Conservation (phyloP, 2,797 vertebrate genomes). For the Peromyscus eremicus region DNA sequence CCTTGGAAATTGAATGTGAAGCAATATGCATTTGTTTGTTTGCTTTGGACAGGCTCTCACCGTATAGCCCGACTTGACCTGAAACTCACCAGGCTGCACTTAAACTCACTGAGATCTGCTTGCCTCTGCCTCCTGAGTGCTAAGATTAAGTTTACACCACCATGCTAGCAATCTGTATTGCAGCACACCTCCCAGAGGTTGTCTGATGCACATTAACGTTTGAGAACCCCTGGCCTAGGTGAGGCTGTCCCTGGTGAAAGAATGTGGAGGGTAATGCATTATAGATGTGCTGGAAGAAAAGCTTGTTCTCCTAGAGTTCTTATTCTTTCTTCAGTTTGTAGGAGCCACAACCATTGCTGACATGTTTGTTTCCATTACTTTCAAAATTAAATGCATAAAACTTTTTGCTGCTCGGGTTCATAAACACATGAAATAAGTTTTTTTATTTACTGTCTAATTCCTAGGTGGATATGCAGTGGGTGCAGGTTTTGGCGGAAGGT, state of each 20-base stretch:
- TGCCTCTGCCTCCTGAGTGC: background rate
- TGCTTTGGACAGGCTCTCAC: background rate
- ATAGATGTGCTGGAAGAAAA: background rate
- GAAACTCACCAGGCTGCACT: background rate
- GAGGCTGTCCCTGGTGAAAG: background rate
- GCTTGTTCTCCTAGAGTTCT: background rate
- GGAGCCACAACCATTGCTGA: background rate
- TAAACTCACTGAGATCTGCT: background rate
- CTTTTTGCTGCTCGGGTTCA: background rate
- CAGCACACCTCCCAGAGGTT: background rate
- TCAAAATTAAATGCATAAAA: background rate
- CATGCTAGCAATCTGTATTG: background rate
- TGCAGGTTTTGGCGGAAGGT: slow-evolving; percentile 98
- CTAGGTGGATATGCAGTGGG: slow-evolving; percentile 99
- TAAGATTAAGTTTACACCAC: background rate
- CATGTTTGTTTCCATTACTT: background rate
- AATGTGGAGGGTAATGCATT: background rate
- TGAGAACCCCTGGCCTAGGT: background rate
- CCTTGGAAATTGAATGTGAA: background rate
- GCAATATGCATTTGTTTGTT: background rate
- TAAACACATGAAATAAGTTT: background rate
- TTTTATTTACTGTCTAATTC: slow-evolving; percentile 54
- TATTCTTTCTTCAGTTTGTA: slow-evolving; percentile 2
- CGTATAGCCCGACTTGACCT: background rate
- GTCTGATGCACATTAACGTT: background rate